phyloP scores from a whole-genome alignment of 2,113 vertebrate species.

The Cichladusa arquata region DNA sequence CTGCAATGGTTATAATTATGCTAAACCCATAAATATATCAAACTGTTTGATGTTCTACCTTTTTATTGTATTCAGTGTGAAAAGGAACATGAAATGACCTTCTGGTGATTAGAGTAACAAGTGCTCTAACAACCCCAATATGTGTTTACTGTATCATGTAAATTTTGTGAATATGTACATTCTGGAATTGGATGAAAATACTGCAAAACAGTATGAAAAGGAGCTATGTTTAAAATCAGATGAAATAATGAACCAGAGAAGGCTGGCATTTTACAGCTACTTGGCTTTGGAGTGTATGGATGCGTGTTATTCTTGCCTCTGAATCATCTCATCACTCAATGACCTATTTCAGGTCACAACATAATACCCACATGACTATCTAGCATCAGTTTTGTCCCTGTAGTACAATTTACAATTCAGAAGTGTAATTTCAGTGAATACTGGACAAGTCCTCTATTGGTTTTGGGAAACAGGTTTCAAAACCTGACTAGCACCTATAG shows the following conservation, averaged over 20 bases:
- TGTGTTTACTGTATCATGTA: not conserved
- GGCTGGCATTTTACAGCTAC: not conserved
- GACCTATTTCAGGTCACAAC: not conserved
- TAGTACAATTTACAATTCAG: not conserved
- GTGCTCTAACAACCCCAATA: not conserved
- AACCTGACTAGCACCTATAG: not conserved
- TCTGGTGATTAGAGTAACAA: not conserved
- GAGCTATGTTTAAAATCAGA: not conserved
- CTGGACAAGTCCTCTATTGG: not conserved
- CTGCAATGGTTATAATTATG: not conserved
- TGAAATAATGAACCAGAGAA: not conserved
- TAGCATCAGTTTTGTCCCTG: not conserved
- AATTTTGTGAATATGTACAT: not conserved
- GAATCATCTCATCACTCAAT: not conserved
- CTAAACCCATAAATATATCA: not conserved
- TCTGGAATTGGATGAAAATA: not conserved
- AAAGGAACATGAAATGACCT: not conserved
- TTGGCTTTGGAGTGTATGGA: not conserved
- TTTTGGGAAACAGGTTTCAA: not conserved
- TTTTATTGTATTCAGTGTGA: not conserved
- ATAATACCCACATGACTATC: not conserved
- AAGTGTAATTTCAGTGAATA: not conserved
- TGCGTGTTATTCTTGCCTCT: not conserved
- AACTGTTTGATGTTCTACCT: not conserved
- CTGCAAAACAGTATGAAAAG: not conserved